A percentile compares a stretch with the other conserved stretches of the same genome.
Conservation (phyloP, 2,888 invertebrate species). For the Lasioglossum morio region DNA sequence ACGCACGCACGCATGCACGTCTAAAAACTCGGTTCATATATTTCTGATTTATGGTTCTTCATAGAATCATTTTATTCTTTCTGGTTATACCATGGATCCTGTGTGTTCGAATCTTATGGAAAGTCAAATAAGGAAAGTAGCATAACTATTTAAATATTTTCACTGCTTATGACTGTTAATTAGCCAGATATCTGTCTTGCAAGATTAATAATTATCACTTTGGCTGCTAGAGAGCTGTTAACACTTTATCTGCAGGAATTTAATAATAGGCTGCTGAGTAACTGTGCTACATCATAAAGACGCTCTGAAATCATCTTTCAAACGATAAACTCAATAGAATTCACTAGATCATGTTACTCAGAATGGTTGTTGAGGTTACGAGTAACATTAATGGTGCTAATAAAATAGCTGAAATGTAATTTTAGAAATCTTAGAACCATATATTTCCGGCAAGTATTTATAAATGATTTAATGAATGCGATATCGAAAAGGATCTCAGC, state of each 20-base stretch:
- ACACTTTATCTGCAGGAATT: neutral
- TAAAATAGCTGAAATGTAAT: neutral
- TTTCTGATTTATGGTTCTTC: neutral
- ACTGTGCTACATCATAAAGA: neutral
- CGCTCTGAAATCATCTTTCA: neutral
- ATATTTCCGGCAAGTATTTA: neutral
- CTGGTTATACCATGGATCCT: neutral
- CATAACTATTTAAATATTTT: neutral
- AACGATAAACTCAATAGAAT: neutral
- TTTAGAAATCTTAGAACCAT: neutral
- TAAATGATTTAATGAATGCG: neutral
- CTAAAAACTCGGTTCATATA: neutral
- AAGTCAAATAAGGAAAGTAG: neutral
- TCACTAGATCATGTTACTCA: neutral
- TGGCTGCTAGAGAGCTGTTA: neutral
- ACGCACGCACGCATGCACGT: neutral
- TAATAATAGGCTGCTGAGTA: neutral
- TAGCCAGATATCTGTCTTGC: neutral
- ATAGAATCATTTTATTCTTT: neutral
- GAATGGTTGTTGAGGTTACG: neutral
- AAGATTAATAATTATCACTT: conserved; percentile 1
- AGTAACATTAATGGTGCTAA: neutral
- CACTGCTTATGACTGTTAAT: neutral
- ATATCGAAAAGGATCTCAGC: neutral
- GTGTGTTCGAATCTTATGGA: neutral